These are phyloP conservation scores for Erynnis tages DNA, from an alignment of 2,888 invertebrate species.

Conservation along the genomic window DNA sequence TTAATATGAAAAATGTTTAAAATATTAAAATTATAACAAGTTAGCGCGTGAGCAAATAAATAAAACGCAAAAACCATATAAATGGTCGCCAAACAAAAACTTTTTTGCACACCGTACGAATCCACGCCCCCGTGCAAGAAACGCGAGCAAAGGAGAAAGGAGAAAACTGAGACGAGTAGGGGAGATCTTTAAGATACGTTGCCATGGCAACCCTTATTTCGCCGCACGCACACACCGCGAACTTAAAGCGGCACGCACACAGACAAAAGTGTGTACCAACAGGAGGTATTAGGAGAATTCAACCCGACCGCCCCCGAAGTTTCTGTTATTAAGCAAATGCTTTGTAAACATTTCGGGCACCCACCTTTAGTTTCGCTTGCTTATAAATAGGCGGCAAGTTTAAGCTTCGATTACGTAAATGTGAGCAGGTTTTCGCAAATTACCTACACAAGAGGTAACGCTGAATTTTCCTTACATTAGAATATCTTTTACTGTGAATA, in stretches of 20 bases:
- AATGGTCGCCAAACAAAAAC: too few relatives aligned
- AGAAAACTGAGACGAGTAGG: constrained; percentile 78
- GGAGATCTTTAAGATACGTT: constrained; percentile 81
- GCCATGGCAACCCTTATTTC: constrained; percentile 69
- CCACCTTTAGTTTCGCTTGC: constrained; percentile 69
- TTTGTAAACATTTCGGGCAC: constrained; percentile 79
- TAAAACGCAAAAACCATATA: constrained; percentile 6
- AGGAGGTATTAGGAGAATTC: constrained; percentile 76
- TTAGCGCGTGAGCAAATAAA: too few relatives aligned
- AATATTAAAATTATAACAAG: too few relatives aligned
- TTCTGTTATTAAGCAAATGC: constrained; percentile 81
- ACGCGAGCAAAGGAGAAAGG: constrained; percentile 79
- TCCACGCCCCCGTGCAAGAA: constrained; percentile 77
- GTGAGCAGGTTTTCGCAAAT: constrained; percentile 22
- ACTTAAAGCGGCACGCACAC: constrained; percentile 42
- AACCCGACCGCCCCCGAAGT: constrained; percentile 70
- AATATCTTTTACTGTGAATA: too few relatives aligned
- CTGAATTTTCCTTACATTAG: not conserved
- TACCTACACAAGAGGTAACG: not conserved
- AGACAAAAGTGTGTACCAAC: constrained; percentile 42
- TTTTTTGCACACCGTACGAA: constrained; percentile 58
- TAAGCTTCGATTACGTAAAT: constrained; percentile 55
- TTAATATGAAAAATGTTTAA: too few relatives aligned
- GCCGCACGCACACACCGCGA: constrained; percentile 53
- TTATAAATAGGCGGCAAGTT: constrained; percentile 71